phyloP scores from a whole-genome alignment of 2,113 vertebrate species.

The Rhineura floridana region DNA sequence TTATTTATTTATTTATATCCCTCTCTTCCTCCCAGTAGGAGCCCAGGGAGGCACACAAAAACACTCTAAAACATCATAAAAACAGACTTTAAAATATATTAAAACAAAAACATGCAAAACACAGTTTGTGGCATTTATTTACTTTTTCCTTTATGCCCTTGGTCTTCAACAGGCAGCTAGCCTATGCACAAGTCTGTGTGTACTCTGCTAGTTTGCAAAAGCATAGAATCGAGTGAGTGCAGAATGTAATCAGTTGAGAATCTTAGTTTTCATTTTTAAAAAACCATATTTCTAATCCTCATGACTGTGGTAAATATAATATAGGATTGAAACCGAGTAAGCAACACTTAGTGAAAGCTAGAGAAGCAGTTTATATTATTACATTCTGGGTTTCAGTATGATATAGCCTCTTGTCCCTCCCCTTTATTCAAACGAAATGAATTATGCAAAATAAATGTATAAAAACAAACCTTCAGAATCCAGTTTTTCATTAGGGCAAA shows the following conservation, averaged over 20 bases:
- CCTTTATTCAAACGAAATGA: neutral
- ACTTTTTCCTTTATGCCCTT: neutral
- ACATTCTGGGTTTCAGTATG: neutral
- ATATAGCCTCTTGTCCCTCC: neutral
- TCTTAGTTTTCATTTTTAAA: neutral
- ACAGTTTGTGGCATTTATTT: neutral
- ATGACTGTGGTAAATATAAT: neutral
- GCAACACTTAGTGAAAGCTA: neutral
- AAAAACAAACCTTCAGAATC: neutral
- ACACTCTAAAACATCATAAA: no score
- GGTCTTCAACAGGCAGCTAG: neutral
- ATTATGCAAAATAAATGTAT: neutral
- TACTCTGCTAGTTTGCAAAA: neutral
- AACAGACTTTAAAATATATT: no score
- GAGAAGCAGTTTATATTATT: neutral
- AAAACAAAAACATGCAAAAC: neutral
- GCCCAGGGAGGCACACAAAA: no score
- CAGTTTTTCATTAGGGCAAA: neutral
- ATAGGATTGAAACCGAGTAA: neutral
- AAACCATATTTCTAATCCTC: neutral
- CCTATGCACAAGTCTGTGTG: neutral
- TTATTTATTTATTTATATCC: no score
- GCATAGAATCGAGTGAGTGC: neutral
- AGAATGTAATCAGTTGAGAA: neutral
- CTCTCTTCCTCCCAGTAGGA: no score